Percentiles rank a stretch among this genome's conserved stretches.
Evolutionary conservation across 2,113 vertebrate species (phyloP).

Genomic region (Mesocricetus auratus): DNA sequence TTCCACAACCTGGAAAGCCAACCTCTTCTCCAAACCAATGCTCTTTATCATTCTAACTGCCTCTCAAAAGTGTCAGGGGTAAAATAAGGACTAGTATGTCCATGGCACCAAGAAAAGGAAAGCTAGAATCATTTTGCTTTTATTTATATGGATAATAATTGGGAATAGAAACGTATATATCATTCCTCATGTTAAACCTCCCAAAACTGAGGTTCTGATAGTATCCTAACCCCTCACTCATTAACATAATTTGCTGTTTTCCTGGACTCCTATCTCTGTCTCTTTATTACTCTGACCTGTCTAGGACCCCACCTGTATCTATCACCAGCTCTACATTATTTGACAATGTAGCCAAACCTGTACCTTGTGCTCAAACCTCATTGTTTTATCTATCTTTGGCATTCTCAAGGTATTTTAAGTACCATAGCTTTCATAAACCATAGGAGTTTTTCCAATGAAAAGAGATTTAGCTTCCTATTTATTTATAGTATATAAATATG

Average conservation of each 20-base stretch:
- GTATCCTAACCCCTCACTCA: accelerated
- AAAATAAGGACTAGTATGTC: not conserved
- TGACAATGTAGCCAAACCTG: not conserved
- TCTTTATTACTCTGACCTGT: not conserved
- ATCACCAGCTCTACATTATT: constrained; percentile 12
- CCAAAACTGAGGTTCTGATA: not conserved
- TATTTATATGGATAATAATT: not conserved
- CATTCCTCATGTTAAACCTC: not conserved
- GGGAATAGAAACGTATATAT: not conserved
- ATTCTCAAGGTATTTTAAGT: constrained; percentile 35
- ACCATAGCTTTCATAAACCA: not conserved
- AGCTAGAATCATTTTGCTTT: not conserved
- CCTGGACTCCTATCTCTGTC: accelerated
- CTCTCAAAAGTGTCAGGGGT: not conserved
- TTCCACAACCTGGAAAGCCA: not conserved
- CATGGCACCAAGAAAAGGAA: not conserved
- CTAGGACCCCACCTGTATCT: not conserved
- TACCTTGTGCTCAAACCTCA: not conserved
- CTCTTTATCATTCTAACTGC: not conserved
- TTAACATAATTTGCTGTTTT: accelerated
- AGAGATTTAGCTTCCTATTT: not conserved
- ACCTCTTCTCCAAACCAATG: not conserved
- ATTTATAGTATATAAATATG: no score
- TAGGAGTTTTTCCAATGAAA: not conserved
- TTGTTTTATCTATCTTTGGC: not conserved